Evolutionary conservation across 2,113 vertebrate species (phyloP), one percentile per base, ranked within the genome.

Genomic region (Hemiscyllium ocellatum): DNA sequence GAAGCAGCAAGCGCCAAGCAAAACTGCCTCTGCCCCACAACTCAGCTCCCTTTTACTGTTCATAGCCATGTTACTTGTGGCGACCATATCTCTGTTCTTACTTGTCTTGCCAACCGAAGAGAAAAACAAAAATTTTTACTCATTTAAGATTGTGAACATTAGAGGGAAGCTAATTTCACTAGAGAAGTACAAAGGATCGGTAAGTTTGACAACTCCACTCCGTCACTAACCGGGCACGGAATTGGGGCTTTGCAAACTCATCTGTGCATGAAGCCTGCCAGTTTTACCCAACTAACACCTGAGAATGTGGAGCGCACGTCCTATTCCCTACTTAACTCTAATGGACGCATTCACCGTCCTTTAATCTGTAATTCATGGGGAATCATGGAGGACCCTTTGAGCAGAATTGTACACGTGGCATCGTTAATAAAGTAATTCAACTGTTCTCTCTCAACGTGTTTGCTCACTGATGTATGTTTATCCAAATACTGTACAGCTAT

Each of bases 111-210:
- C 97, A 68, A 96, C 97, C 47, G 97, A 97, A 95, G 97, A 97
- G 96, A 99, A 98, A 96, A 97, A 98, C 61, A 97, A 97, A 96
- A 98, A 99, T 97, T 98, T 99, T 97, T 99, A 99, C 95, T 98
- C 97, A 17, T 99, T 99, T 96, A 98, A 99, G 97, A 98, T 98
- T 12, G 98, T 99, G 95, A 99, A 99, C 97, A 99, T 98, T 98
- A 98, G 99, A 96, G 99, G 99, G 96, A 99, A 98, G 96, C 96
- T 99, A 96, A 98, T 99, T 91, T 98, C 99, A 56, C 97, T 99
- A 97, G 99, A 99, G 89, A 99, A 99, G 95, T 99, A 99, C 98
- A 97, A 99, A 94, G 99, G 99, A 66, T 98, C 99, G 98, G 99
- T 99, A 98, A 99, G 98, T 98, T 52, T n/a, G 96, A 89, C 89